Percentiles rank a stretch among this genome's conserved stretches.
These are phyloP conservation scores for Hipparchia sbordonii DNA, from an alignment of 2,888 invertebrate species.

Conservation along the genomic window DNA sequence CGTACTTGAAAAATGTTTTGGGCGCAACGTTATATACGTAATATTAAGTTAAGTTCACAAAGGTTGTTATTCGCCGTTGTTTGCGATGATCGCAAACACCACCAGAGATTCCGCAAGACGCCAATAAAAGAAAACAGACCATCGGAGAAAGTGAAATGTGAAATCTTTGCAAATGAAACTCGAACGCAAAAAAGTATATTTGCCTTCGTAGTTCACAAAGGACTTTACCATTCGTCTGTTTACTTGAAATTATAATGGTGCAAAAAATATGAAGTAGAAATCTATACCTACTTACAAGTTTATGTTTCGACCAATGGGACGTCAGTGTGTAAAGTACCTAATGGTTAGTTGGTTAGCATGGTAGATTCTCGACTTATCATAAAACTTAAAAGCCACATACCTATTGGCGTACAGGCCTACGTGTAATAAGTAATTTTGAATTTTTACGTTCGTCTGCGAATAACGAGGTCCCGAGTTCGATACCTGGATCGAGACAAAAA, in stretches of 20 bases:
- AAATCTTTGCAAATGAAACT: conserved; percentile 57
- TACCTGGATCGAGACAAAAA: too few species aligned
- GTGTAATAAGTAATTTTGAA: too few species aligned
- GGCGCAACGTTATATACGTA: conserved; percentile 9
- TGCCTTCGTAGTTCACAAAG: conserved; percentile 39
- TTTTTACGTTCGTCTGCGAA: too few species aligned
- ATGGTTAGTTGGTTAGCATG: too few species aligned
- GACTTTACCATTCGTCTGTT: conserved; percentile 39
- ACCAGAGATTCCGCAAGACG: conserved; percentile 46
- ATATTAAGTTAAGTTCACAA: not conserved
- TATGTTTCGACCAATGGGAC: too few species aligned
- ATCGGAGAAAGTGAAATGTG: conserved; percentile 68
- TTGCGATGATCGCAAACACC: conserved; percentile 24
- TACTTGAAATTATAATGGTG: not conserved
- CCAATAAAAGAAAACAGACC: conserved; percentile 57
- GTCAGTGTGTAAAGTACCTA: too few species aligned
- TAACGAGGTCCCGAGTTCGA: too few species aligned
- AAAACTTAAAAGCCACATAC: too few species aligned
- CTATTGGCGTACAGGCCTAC: too few species aligned
- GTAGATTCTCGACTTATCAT: too few species aligned
- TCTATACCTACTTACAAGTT: too few species aligned
- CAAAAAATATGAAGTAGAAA: not conserved
- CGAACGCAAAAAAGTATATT: conserved; percentile 48
- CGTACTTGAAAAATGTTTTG: conserved; percentile 28
- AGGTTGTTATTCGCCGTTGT: conserved; percentile 13